Evolutionary conservation across 2,113 vertebrate genomes (phyloP), one percentile per base, ranked within the genome.

Genomic region (Paratilapia polleni): DNA sequence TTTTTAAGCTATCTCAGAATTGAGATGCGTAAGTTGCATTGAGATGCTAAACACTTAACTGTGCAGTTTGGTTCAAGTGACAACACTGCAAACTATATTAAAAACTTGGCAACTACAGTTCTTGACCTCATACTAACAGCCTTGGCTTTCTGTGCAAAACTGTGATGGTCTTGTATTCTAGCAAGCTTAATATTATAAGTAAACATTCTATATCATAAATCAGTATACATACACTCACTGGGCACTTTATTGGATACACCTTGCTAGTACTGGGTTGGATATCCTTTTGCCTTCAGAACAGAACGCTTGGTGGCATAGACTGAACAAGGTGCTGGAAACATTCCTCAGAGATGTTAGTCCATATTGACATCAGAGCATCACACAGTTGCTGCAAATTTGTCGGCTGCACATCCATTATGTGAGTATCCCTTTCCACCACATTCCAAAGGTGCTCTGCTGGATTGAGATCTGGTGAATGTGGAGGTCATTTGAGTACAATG

Each of bases 21-120:
- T 52, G 31, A 80, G 78, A 19, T 81, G 54, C 80, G 80, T 89
- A 77, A 22, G 57, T 73, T 59, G 70, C 57, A 49, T 52, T 73
- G 17, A 15, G 43, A 73, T 31, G 66, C 0, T 73, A 52, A 73
- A 26, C 43, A 73, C 66, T 73, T 52, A 38, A 38, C 62, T 73
- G 43, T 73, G 43, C 43, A 52, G 47, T 49, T 49, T 49, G 6
- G 14, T 17, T 49, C 5, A 49, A 49, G 20, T 1, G 11, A 52
- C 66, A 52, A 52, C 43, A 73, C 52, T 73, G 26, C 31, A 12
- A 24, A 52, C 66, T 73, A 28, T 73, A 52, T 73, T 52, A 31
- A 73, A 52, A 70, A 52, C 22, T 19, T 49, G 66, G 41, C 10
- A 52, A 52, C 66, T 73, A 52, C 26, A 52, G 6, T 52, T 52